phyloP scores from a whole-genome alignment of 2,113 vertebrate species.

The Halcyon malimbica region DNA sequence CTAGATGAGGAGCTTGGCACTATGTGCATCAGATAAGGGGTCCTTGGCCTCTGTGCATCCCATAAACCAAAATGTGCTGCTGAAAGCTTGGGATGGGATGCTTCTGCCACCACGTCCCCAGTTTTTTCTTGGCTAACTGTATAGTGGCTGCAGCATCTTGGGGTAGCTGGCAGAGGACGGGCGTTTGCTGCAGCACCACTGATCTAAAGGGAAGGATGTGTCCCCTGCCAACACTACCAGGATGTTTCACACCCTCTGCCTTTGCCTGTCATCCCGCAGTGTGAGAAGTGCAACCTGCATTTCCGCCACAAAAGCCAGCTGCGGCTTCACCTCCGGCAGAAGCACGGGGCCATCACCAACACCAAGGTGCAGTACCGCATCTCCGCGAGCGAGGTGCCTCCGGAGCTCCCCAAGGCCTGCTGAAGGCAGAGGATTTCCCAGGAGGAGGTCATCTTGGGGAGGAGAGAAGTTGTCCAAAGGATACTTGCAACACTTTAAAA shows the following conservation, averaged over 20 bases:
- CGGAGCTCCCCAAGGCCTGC: conserved; percentile 90
- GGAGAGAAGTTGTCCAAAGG: conserved; percentile 70
- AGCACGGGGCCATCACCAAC: conserved; percentile 99
- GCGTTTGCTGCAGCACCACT: accelerated
- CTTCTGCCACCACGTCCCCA: accelerated
- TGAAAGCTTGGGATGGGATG: background rate
- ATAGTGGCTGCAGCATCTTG: background rate
- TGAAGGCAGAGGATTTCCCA: conserved; percentile 69
- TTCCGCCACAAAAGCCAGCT: conserved; percentile 99
- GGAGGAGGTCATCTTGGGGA: background rate
- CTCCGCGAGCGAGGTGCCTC: conserved; percentile 82
- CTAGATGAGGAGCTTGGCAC: background rate
- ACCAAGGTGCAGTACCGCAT: conserved; percentile 98
- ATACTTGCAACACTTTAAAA: conserved; percentile 73
- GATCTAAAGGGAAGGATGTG: background rate
- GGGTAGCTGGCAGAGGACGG: background rate
- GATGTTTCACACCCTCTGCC: background rate
- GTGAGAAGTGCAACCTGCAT: conserved; percentile 99
- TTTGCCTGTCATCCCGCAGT: conserved; percentile 74
- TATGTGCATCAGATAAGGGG: accelerated
- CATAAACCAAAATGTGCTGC: background rate
- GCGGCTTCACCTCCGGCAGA: conserved; percentile 94
- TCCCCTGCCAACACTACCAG: background rate
- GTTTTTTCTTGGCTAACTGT: background rate
- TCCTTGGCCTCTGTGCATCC: background rate